Evolutionary conservation across 1,140 invertebrate genomes (phyloP).

Genomic region (Penaeus japonicus): DNA sequence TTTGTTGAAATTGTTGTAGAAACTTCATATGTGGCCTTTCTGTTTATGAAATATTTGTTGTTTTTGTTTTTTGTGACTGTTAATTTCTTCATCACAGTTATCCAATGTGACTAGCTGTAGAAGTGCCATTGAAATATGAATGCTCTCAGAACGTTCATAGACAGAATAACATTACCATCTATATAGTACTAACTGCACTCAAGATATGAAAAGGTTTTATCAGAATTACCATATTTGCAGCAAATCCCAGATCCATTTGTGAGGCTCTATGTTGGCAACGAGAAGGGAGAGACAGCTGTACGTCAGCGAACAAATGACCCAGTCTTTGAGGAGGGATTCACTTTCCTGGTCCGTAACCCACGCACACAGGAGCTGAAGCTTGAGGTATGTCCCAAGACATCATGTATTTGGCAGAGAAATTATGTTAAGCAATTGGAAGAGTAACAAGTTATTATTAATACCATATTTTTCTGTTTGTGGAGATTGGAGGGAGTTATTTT

Average conservation of each 20-base stretch:
- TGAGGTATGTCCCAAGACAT: constrained; percentile 68
- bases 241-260: constrained; percentile 58
- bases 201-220: no score
- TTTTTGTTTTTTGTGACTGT: no score
- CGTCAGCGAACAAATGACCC: constrained; percentile 66
- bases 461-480: background rate
- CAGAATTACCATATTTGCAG: background rate
- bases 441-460: background rate
- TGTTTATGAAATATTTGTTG: no score
- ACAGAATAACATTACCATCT: no score
- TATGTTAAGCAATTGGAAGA: no score
- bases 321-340: constrained; percentile 78
- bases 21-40: no score
- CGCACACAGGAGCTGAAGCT: constrained; percentile 83
- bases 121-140: no score
- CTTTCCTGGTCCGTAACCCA: constrained; percentile 89
- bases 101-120: no score
- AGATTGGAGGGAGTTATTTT: background rate
- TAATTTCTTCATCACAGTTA: no score
- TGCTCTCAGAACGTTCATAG: no score
- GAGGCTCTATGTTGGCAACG: constrained; percentile 55
- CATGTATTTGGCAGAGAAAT: background rate
- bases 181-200: no score
- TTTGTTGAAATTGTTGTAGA: no score
- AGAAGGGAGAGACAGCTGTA: constrained; percentile 41